Evolutionary conservation across 1,140 invertebrate genomes (phyloP).

Genomic region (Listronotus oregonensis): DNA sequence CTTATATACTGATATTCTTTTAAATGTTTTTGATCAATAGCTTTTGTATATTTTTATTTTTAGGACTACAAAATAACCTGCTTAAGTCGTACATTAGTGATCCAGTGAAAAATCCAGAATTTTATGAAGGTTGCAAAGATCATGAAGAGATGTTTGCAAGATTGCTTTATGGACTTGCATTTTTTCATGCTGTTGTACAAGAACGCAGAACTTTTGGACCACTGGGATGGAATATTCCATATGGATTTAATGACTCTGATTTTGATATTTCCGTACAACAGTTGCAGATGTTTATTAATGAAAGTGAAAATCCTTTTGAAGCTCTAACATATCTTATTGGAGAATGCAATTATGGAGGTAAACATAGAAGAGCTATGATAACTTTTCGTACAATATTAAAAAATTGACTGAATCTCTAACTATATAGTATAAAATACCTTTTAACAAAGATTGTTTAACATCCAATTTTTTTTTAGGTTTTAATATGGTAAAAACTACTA

Average conservation of each 20-base stretch:
- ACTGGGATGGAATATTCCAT: conserved; percentile 93
- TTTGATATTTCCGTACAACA: conserved; percentile 89
- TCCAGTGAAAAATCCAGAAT: conserved; percentile 73
- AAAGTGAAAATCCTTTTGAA: conserved; percentile 79
- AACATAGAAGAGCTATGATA: background rate
- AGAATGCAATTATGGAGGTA: conserved; percentile 94
- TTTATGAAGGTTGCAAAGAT: conserved; percentile 68
- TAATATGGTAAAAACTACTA: too few relatives aligned
- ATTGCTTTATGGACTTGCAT: conserved; percentile 86
- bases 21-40: too few relatives aligned
- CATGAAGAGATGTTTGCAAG: conserved; percentile 78
- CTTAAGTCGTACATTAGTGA: conserved; percentile 82
- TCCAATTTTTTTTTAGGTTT: too few relatives aligned
- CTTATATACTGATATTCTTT: too few relatives aligned
- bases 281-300: conserved; percentile 73
- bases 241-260: conserved; percentile 95
- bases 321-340: conserved; percentile 89
- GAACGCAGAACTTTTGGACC: conserved; percentile 90
- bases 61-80: conserved; percentile 83
- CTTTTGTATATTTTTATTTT: background rate
- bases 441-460: too few relatives aligned
- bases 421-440: too few relatives aligned
- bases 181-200: conserved; percentile 93
- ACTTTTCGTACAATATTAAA: too few relatives aligned
- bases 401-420: too few relatives aligned